Evolutionary conservation across 2,797 vertebrate species (phyloP).

Genomic region (Microctenopoma stevenorrisi): DNA sequence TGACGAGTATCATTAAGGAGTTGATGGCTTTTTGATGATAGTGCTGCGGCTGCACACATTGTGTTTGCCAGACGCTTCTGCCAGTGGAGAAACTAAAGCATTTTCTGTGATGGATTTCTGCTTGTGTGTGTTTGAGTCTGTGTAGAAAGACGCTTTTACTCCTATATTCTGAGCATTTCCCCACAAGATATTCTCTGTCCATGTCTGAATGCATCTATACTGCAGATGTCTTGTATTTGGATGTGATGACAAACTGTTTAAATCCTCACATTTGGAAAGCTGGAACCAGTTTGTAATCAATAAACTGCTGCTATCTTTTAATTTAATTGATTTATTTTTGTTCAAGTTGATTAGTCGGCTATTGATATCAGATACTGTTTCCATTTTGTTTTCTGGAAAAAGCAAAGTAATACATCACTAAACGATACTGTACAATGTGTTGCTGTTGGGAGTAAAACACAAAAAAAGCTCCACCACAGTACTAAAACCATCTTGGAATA

Average conservation of each 20-base stretch:
- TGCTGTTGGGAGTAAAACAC: background rate
- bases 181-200: background rate
- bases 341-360: background rate
- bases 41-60: slow-evolving; percentile 16
- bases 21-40: slow-evolving; percentile 25
- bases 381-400: background rate
- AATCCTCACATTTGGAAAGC: too few species aligned
- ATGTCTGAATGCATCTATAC: background rate
- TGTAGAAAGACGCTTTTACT: slow-evolving; percentile 2
- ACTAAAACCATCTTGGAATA: background rate
- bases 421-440: background rate
- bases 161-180: background rate
- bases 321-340: background rate
- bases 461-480: background rate
- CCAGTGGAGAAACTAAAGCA: slow-evolving; percentile 10
- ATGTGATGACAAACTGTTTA: slow-evolving; percentile 3
- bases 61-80: background rate
- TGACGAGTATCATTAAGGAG: slow-evolving; percentile 22
- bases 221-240: background rate
- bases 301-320: background rate
- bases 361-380: background rate
- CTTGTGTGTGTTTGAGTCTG: background rate
- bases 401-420: background rate
- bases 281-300: background rate
- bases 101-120: slow-evolving; percentile 10